Conservation (phyloP, 1,140 invertebrate genomes). For the Drosophila chauvacae region DNA sequence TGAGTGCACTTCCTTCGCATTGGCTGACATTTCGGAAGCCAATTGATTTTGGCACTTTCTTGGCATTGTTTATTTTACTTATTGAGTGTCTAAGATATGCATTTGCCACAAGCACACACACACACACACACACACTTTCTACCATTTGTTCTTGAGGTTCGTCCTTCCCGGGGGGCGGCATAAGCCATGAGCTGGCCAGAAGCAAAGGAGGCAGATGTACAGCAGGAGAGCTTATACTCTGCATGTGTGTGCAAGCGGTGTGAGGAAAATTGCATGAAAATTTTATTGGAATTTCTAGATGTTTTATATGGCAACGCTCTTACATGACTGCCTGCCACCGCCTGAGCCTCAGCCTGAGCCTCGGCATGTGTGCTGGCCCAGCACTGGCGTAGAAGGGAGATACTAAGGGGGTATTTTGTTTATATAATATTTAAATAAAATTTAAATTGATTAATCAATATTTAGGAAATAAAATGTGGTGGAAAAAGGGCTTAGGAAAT, state of each 20-base stretch:
- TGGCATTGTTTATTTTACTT: conserved; percentile 69
- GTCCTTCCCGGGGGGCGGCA: conserved; percentile 22
- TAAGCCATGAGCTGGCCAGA: conserved; percentile 52
- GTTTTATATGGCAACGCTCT: conserved; percentile 66
- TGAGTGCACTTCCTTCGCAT: conserved; percentile 40
- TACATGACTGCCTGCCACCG: conserved; percentile 60
- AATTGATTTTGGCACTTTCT: conserved; percentile 69
- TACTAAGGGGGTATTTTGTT: not conserved
- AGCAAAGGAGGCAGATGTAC: not conserved
- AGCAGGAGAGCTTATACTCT: conserved; percentile 29
- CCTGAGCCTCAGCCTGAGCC: conserved; percentile 43
- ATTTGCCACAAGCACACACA: conserved; percentile 47
- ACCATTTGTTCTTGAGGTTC: not conserved
- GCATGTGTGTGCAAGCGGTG: conserved; percentile 40
- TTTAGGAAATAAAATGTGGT: not conserved
- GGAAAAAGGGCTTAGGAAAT: not conserved
- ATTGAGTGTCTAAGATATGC: conserved; percentile 67
- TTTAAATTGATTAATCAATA: not conserved
- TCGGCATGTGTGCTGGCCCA: conserved; percentile 29
- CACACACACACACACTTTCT: not conserved
- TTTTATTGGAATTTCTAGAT: conserved; percentile 70
- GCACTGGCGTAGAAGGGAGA: not conserved
- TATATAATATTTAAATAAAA: not conserved
- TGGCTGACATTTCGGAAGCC: conserved; percentile 59
- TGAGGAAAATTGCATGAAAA: conserved; percentile 66